Percentiles rank a stretch among this genome's conserved stretches.
phyloP scores from a whole-genome alignment of 2,797 vertebrate genomes.

The Oryzias dopingdopingensis region DNA sequence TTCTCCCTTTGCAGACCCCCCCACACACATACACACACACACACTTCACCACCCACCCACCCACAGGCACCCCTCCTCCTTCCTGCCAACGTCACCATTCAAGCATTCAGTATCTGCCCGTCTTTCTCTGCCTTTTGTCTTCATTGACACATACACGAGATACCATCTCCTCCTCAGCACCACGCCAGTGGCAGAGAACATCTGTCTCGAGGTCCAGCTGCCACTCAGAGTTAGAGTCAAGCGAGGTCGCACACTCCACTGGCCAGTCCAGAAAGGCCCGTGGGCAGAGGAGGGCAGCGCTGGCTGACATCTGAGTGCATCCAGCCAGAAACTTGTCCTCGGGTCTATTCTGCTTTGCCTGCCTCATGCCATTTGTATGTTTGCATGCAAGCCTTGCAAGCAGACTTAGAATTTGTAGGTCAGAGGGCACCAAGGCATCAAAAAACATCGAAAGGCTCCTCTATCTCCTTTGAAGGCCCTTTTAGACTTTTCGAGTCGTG shows the following conservation, averaged over 20 bases:
- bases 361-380: slow-evolving; percentile 55
- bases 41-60: neutral
- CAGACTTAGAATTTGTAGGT: slow-evolving; percentile 53
- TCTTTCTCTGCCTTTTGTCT: slow-evolving; percentile 21
- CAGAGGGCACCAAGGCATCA: slow-evolving; percentile 54
- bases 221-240: slow-evolving; percentile 79
- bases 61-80: slow-evolving; percentile 31
- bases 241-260: slow-evolving; percentile 58
- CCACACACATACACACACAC: neutral
- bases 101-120: slow-evolving; percentile 46
- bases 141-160: slow-evolving; percentile 31
- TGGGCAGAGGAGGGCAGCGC: slow-evolving; percentile 55
- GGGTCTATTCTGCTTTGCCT: slow-evolving; percentile 63
- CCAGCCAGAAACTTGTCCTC: slow-evolving; percentile 62
- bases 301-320: slow-evolving; percentile 47
- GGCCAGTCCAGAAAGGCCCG: slow-evolving; percentile 52
- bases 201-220: slow-evolving; percentile 84
- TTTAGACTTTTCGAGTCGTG: slow-evolving; percentile 45
- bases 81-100: slow-evolving; percentile 43
- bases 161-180: slow-evolving; percentile 54
- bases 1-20: slow-evolving; percentile 66
- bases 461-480: slow-evolving; percentile 12
- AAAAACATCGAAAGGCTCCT: slow-evolving; percentile 47
- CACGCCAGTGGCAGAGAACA: slow-evolving; percentile 86
- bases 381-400: slow-evolving; percentile 42